Percentiles rank a stretch among this genome's conserved stretches.
phyloP scores from a whole-genome alignment of 2,888 invertebrate genomes.

The Silvanus unidentatus region DNA sequence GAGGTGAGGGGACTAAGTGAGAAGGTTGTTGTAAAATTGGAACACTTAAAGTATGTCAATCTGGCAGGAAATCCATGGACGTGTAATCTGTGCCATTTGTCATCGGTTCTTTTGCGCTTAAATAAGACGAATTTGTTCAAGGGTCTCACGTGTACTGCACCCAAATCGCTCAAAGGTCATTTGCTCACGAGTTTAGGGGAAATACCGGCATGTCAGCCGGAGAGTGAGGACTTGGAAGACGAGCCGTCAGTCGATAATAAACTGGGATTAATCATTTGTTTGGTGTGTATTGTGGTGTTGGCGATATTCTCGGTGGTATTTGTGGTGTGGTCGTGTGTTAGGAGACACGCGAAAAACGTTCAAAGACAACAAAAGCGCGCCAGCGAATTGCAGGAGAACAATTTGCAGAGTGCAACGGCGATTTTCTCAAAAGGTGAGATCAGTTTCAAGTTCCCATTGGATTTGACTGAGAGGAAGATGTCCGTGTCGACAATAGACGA shows the following conservation, averaged over 20 bases:
- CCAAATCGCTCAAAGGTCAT: conserved; percentile 51
- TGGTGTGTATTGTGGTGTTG: conserved; percentile 46
- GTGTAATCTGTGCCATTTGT: conserved; percentile 61
- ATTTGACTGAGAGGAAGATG: conserved; percentile 43
- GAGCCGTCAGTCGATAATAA: conserved; percentile 41
- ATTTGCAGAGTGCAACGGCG: conserved; percentile 42
- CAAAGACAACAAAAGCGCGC: conserved; percentile 35
- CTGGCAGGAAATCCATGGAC: conserved; percentile 62
- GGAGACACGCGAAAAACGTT: conserved; percentile 61
- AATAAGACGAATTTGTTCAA: conserved; percentile 52
- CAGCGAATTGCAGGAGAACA: conserved; percentile 25
- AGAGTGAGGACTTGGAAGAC: conserved; percentile 43
- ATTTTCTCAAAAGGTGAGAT: conserved; percentile 49
- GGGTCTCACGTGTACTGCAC: conserved; percentile 55
- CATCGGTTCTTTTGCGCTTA: conserved; percentile 53
- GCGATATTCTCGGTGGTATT: conserved; percentile 47
- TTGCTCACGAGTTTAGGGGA: conserved; percentile 39
- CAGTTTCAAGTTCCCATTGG: conserved; percentile 55
- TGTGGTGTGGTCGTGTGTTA: conserved; percentile 59
- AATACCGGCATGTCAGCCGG: conserved; percentile 46
- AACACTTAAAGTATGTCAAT: conserved; percentile 51
- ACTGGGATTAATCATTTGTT: conserved; percentile 51
- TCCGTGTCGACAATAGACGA: conserved; percentile 45
- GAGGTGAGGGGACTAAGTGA: conserved; percentile 59
- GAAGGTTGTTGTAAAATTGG: conserved; percentile 53